Base-by-base conservation (phyloP, 2,113 vertebrate genomes). In the Catharus fuscescens region DNA sequence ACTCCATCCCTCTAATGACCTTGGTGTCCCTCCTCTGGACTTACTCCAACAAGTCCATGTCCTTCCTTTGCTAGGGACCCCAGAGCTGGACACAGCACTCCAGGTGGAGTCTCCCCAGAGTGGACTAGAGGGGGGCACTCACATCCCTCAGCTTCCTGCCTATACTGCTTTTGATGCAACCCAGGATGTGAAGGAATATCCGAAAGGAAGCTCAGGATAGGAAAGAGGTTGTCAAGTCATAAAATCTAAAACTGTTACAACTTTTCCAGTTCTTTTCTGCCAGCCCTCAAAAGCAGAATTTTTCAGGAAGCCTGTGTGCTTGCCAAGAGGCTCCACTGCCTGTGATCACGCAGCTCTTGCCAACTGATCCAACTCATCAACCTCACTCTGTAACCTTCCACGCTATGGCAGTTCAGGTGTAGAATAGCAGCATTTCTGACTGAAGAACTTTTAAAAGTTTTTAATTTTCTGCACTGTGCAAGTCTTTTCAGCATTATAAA, bases 401-500 rank as follows among this genome's bases (percentile, higher is more conserved):
- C 0, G 0, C 29, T 44, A 15, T 8, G 32, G 42, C 42, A 69
- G 40, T 36, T n/a, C 10, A 57, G 32, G 4, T 65, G 38, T 20
- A 79, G 70, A 34, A 65, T 6, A 79, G 2, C 57, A 70, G 38
- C 14, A 53, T 59, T 67, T 69, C 70, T 80, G 32, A 81, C 26
- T n/a, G 34, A 70, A 70, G 14, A 82, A 15, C 12, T 82, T 82
- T 8, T 21, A 3, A 34, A 84, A 67, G 15, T 24, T 74, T 73
- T 34, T 36, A 2, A 40, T 81, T 79, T 74, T 77, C 66, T 70
- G n/a, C 8, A 59, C 29, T 17, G 5, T 21, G 12, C 36, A 78
- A 66, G 23, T 84, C 31, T 61, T 88, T 77, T 54, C 62, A 80
- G 50, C 42, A 36, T 50, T 73, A 61, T 18, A 50, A 64, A 79